These are phyloP conservation scores for Emydura subglobosa DNA, from an alignment of 2,113 vertebrate genomes.

Conservation along the genomic window DNA sequence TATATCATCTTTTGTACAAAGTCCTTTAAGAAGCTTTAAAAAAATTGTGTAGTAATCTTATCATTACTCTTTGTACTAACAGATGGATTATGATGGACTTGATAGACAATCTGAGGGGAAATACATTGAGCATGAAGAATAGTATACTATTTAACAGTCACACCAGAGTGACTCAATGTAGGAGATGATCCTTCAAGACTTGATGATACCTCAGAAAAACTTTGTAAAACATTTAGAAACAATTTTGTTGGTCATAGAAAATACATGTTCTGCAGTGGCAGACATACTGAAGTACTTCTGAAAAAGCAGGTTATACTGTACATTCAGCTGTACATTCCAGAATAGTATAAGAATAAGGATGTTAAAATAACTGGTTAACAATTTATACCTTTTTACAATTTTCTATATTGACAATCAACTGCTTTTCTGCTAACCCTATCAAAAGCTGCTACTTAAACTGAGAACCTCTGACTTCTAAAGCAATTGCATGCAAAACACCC, in stretches of 20 bases:
- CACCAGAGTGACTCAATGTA: neutral
- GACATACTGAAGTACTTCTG: neutral
- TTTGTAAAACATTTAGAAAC: neutral
- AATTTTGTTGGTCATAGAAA: neutral
- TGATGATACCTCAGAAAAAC: neutral
- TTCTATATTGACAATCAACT: neutral
- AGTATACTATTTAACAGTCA: neutral
- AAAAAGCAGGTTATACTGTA: neutral
- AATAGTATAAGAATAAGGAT: neutral
- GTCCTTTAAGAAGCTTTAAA: neutral
- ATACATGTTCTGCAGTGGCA: neutral
- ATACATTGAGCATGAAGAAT: neutral
- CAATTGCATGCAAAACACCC: accelerated
- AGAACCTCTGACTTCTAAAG: neutral
- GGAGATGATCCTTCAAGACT: neutral
- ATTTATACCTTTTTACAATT: neutral
- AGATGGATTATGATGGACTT: neutral
- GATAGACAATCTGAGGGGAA: neutral
- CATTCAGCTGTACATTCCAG: neutral
- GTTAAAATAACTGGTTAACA: neutral
- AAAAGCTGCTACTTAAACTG: neutral
- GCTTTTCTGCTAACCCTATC: neutral
- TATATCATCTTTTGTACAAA: neutral
- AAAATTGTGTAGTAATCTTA: neutral
- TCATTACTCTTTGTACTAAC: neutral